A percentile compares a stretch with the other conserved stretches of the same genome.
Evolutionary conservation across 92 coral and sea anemone genomes (phyloP).

Genomic region (Desmophyllum pertusum): DNA sequence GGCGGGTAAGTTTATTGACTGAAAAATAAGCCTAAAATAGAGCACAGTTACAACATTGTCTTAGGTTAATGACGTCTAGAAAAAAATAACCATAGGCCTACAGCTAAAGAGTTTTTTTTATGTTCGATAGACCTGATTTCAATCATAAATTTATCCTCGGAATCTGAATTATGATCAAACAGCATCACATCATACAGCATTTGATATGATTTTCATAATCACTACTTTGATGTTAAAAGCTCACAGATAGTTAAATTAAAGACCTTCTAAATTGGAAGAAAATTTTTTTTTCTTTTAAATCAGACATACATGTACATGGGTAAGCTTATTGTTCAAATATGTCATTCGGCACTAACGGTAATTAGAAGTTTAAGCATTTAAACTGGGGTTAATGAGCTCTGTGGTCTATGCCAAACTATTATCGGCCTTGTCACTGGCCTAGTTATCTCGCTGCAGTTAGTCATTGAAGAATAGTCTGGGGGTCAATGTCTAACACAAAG

Average conservation of each 20-base stretch:
- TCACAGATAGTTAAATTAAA: too few species aligned
- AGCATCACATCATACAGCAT: too few species aligned
- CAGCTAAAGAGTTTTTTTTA: neutral
- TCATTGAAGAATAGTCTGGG: too few species aligned
- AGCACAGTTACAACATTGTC: neutral
- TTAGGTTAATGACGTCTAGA: neutral
- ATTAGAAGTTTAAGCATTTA: too few species aligned
- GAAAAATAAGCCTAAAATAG: neutral
- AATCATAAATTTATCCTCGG: neutral
- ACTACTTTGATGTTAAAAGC: neutral
- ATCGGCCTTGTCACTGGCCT: too few species aligned
- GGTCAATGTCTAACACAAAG: too few species aligned
- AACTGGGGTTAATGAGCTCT: too few species aligned
- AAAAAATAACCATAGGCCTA: neutral
- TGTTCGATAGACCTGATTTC: neutral
- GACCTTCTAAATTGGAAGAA: neutral
- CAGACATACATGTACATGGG: neutral
- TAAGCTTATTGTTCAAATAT: neutral
- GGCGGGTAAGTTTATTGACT: neutral
- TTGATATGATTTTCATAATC: neutral
- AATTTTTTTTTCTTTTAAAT: neutral
- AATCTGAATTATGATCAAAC: neutral
- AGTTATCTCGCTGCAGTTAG: too few species aligned
- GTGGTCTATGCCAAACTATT: too few species aligned
- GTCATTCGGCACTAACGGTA: too few species aligned